These are phyloP conservation scores for Hydrocynus forskahlii DNA, from an alignment of 2,797 vertebrate species.

Conservation along the genomic window DNA sequence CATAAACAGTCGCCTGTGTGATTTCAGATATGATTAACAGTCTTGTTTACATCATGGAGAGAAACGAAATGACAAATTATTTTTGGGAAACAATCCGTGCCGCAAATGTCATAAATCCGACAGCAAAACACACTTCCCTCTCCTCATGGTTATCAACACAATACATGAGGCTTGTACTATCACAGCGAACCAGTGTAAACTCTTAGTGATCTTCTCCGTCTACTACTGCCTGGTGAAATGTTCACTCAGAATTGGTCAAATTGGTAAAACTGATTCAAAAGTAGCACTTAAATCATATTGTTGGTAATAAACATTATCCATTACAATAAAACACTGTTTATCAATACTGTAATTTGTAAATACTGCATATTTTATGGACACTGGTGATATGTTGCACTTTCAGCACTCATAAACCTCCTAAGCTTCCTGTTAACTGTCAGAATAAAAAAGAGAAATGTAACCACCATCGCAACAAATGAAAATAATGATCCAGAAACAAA, in stretches of 20 bases:
- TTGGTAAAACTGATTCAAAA: too few species aligned
- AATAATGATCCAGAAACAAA: conserved; percentile 24
- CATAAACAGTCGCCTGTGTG: neutral
- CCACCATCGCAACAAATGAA: neutral
- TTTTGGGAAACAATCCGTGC: conserved; percentile 24
- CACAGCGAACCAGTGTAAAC: conserved; percentile 19
- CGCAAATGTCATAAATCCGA: conserved; percentile 41
- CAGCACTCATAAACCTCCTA: neutral
- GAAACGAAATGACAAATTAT: conserved; percentile 44
- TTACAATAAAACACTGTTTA: neutral
- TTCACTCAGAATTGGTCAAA: neutral
- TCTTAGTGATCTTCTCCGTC: conserved; percentile 2
- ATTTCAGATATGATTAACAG: conserved; percentile 27
- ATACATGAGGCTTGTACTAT: conserved; percentile 5
- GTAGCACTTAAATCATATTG: neutral
- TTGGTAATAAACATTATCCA: neutral
- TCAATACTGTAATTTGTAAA: neutral
- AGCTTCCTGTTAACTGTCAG: neutral
- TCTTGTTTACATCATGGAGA: conserved; percentile 45
- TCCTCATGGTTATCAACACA: conserved; percentile 32
- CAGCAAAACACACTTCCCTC: conserved; percentile 38
- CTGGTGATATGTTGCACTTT: neutral
- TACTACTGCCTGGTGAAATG: neutral
- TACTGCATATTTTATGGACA: neutral
- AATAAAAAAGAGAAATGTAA: neutral